These are phyloP conservation scores for Idaea dimidiata DNA, from an alignment of 2,888 invertebrate species.

Conservation along the genomic window DNA sequence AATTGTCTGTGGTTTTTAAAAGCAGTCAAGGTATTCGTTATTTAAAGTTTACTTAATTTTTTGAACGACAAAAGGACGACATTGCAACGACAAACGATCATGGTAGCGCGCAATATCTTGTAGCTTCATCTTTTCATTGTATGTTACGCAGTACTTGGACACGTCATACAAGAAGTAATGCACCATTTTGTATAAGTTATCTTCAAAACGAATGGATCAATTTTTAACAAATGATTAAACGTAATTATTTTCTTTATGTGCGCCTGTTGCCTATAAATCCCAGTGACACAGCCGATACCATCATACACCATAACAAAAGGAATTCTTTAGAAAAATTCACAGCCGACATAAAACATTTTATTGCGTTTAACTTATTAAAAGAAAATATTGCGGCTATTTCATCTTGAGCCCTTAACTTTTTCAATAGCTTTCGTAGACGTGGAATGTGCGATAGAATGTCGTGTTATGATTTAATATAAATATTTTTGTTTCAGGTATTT, in stretches of 20 bases:
- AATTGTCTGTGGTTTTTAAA: too few relatives aligned
- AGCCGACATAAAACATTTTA: constrained; percentile 50
- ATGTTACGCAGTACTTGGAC: too few relatives aligned
- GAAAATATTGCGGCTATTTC: constrained; percentile 49
- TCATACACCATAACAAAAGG: constrained; percentile 36
- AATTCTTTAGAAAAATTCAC: constrained; percentile 38
- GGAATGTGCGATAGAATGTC: constrained; percentile 12
- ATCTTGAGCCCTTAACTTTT: constrained; percentile 34
- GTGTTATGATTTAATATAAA: constrained; percentile 11
- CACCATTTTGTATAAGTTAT: too few relatives aligned
- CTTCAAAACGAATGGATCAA: not conserved
- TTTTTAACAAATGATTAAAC: not conserved
- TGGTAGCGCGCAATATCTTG: too few relatives aligned
- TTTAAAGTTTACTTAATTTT: too few relatives aligned
- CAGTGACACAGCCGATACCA: not conserved
- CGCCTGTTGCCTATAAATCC: not conserved
- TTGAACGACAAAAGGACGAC: too few relatives aligned
- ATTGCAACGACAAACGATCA: too few relatives aligned
- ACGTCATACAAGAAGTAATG: too few relatives aligned
- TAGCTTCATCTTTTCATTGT: too few relatives aligned
- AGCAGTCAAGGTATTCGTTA: too few relatives aligned
- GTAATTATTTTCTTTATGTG: not conserved
- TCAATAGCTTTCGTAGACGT: constrained; percentile 20
- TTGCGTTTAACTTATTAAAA: constrained; percentile 43
- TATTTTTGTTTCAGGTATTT: constrained; percentile 10